Evolutionary conservation across 2,113 vertebrate species (phyloP), one percentile per base, ranked within the genome.

Genomic region (Oriolus oriolus): DNA sequence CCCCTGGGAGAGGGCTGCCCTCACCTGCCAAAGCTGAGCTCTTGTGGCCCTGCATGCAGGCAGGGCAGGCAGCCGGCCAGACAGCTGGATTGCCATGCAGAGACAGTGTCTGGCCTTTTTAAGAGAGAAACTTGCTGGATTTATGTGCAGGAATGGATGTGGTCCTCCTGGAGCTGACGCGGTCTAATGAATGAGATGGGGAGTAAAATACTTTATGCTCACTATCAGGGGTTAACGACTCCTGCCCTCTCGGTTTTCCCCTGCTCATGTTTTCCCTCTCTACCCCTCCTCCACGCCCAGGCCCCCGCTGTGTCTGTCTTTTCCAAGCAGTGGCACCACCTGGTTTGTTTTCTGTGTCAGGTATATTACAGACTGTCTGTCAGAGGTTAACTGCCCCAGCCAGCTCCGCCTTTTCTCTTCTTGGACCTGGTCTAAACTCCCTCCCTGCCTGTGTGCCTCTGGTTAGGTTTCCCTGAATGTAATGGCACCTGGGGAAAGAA

Each of bases 321-420:
- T 93, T 59, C 87, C 2, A 0, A 91, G 84, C 91, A 83, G 70
- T 94, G 93, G 94, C 92, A 96, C 92, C 90, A 95, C 93, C 92
- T 95, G 93, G 95, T 91, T 97, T 95, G 87, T 95, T 97, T 97
- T 96, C 85, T 79, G 87, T 95, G 96, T 54, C 95, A 93, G 94
- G 93, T 95, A 94, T 61, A 61, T 95, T 90, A 80, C 86, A 82
- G 91, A 57, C 90, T 92, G 84, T 84, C 82, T 95, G 92, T 86
- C 95, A 95, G 96, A 93, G 92, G 92, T 95, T 93, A 96, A 95
- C 83, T 30, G 77, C 69, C 42, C 7, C 87, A 84, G 91, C 70
- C 88, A 65, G 83, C 79, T 63, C 18, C 13, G 68, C 93, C 79
- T 86, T 76, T 88, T 66, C 87, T 71, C 91, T 44, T 44, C 2